A percentile compares a stretch with the other conserved stretches of the same genome.
Conservation (phyloP, 2,888 invertebrate species). For the Chironomus tentans region DNA sequence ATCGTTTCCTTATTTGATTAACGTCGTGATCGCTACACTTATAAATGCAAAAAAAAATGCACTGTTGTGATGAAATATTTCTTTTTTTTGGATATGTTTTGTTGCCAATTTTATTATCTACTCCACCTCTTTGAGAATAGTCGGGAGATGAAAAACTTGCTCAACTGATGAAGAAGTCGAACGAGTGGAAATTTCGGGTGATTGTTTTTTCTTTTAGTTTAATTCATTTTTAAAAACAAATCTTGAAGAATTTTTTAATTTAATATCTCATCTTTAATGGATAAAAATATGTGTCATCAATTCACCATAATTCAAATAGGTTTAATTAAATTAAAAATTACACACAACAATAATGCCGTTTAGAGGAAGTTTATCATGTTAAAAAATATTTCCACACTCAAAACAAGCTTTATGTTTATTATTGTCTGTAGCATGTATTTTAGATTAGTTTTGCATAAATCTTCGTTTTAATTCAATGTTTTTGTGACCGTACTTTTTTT, state of each 20-base stretch:
- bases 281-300: too few relatives aligned
- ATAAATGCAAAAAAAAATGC: neutral
- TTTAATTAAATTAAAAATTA: too few relatives aligned
- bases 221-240: conserved; percentile 17
- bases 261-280: neutral
- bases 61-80: neutral
- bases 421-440: neutral
- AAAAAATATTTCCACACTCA: conserved; percentile 8
- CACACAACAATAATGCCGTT: neutral
- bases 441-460: neutral
- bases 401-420: neutral
- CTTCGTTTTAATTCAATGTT: neutral
- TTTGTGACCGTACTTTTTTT: neutral
- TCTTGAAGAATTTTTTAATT: conserved; percentile 23
- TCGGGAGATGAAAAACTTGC: conserved; percentile 26
- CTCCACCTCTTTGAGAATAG: neutral
- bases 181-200: conserved; percentile 52
- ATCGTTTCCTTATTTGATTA: neutral
- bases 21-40: neutral
- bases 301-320: too few relatives aligned
- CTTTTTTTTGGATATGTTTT: neutral
- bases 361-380: neutral
- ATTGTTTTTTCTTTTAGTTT: conserved; percentile 34
- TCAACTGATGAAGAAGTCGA: conserved; percentile 42
- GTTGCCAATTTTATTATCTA: conserved; percentile 15